Evolutionary conservation across 2,888 invertebrate species (phyloP).

Genomic region (Chrysotoxum bicinctum): DNA sequence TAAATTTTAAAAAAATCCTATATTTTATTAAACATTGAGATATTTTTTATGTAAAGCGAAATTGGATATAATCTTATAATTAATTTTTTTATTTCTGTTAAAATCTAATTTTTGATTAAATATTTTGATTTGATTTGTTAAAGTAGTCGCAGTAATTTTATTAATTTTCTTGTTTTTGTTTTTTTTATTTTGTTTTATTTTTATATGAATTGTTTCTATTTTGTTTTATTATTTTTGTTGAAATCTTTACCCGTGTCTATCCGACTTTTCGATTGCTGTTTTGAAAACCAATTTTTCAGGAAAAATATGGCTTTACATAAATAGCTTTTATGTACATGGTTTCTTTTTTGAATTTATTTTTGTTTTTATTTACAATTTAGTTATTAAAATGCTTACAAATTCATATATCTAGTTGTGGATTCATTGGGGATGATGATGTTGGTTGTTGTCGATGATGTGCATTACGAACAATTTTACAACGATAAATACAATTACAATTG

Average conservation of each 20-base stretch:
- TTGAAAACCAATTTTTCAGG: conserved; percentile 36
- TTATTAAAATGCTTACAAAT: conserved; percentile 16
- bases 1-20: conserved; percentile 13
- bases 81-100: neutral
- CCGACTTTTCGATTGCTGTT: conserved; percentile 68
- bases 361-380: conserved; percentile 47
- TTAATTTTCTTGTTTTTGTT: too few species aligned
- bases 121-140: conserved; percentile 37
- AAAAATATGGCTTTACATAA: conserved; percentile 49
- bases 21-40: conserved; percentile 40
- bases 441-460: conserved; percentile 26
- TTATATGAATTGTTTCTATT: neutral
- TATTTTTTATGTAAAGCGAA: conserved; percentile 52
- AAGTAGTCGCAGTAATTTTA: too few species aligned
- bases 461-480: conserved; percentile 41
- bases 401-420: conserved; percentile 42
- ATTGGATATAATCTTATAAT: conserved; percentile 31
- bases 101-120: conserved; percentile 40
- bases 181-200: conserved; percentile 20
- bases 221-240: conserved; percentile 2
- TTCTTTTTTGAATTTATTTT: neutral
- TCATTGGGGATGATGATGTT: conserved; percentile 31
- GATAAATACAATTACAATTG: conserved; percentile 60
- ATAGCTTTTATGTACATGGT: conserved; percentile 62
- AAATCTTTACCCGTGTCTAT: conserved; percentile 70